Conservation (phyloP, 2,888 invertebrate species). For the Ctenicera cuprea region DNA sequence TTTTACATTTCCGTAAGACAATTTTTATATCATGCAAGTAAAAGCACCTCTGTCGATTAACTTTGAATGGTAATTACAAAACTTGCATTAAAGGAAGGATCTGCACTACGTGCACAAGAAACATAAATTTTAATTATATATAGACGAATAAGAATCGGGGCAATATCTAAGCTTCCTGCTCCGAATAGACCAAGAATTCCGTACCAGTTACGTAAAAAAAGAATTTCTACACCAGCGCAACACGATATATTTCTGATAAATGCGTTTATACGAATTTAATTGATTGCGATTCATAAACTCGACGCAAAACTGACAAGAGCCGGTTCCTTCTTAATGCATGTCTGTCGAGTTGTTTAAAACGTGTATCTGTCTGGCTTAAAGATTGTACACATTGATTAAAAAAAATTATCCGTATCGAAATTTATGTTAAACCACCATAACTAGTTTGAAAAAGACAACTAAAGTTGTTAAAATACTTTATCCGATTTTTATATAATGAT, state of each 20-base stretch:
- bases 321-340: constrained; percentile 7
- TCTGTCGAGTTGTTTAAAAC: neutral
- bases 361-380: neutral
- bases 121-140: too few relatives aligned
- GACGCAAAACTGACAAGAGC: neutral
- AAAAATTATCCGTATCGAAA: neutral
- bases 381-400: neutral
- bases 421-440: neutral
- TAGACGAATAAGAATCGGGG: too few relatives aligned
- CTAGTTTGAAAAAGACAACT: too few relatives aligned
- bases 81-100: too few relatives aligned
- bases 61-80: too few relatives aligned
- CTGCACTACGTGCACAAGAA: too few relatives aligned
- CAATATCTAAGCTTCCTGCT: neutral
- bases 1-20: too few relatives aligned
- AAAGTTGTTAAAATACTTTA: neutral
- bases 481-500: neutral
- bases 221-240: constrained; percentile 8
- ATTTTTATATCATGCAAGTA: too few relatives aligned
- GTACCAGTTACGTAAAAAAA: constrained; percentile 12
- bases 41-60: too few relatives aligned
- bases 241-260: constrained; percentile 13
- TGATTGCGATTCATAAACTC: constrained; percentile 8
- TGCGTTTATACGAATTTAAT: constrained; percentile 6
- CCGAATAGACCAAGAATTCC: neutral